Percentiles rank a stretch among this genome's conserved stretches.
Conservation (phyloP, 2,113 vertebrate species). For the Axis porcinus region DNA sequence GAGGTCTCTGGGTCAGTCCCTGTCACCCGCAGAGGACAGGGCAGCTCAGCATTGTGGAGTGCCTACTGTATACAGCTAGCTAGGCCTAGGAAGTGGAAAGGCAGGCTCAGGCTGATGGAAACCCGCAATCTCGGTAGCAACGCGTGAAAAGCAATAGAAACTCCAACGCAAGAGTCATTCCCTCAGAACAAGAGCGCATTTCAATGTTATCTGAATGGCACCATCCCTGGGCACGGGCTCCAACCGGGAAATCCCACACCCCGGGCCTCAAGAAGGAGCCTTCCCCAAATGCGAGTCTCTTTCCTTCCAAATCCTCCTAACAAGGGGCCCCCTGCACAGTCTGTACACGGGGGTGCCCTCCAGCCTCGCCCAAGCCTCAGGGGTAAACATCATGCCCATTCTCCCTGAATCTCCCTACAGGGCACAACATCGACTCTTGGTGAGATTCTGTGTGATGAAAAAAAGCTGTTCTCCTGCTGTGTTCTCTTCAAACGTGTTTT, state of each 20-base stretch:
- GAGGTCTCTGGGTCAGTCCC: neutral
- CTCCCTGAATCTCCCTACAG: neutral
- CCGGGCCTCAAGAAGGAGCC: accelerated
- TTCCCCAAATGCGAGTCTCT: neutral
- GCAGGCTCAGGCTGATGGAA: neutral
- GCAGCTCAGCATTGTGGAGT: accelerated
- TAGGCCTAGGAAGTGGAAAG: neutral
- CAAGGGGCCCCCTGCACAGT: accelerated
- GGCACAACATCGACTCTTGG: accelerated
- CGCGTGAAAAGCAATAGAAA: accelerated
- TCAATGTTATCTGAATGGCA: accelerated
- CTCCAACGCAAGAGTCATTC: accelerated
- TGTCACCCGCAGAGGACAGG: neutral
- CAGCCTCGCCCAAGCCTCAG: neutral
- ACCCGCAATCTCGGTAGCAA: accelerated
- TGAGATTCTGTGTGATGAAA: neutral
- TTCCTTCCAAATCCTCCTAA: neutral
- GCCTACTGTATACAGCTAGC: accelerated
- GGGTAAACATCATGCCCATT: accelerated
- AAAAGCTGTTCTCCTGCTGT: accelerated
- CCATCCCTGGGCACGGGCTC: accelerated
- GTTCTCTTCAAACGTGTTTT: neutral
- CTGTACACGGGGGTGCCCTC: neutral
- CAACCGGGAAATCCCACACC: accelerated
- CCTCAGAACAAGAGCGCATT: too few relatives aligned